These are phyloP conservation scores for Heliopora coerulea DNA, from an alignment of 92 coral and sea anemone species.

Conservation along the genomic window DNA sequence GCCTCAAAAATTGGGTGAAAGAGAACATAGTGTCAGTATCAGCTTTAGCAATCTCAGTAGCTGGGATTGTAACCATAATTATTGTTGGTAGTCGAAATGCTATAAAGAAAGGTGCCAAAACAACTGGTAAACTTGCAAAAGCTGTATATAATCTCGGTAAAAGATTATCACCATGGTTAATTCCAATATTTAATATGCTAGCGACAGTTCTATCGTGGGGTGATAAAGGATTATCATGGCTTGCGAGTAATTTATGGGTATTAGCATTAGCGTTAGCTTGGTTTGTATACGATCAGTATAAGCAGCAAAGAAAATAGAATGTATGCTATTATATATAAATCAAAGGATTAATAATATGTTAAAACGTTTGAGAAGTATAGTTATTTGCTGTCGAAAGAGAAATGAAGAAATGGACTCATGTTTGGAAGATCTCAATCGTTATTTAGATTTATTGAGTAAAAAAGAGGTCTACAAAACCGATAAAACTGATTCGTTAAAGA, in stretches of 20 bases:
- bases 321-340: not conserved
- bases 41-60: constrained; percentile 12
- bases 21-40: constrained; percentile 6
- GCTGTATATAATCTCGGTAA: constrained; percentile 9
- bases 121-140: constrained; percentile 2
- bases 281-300: constrained; percentile 2
- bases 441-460: too few relatives aligned
- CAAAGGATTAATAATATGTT: too few relatives aligned
- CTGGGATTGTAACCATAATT: constrained; percentile 12
- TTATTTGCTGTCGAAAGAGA: too few relatives aligned
- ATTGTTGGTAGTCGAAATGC: not conserved
- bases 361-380: constrained; percentile 27
- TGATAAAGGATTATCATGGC: not conserved
- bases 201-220: not conserved
- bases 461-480: too few relatives aligned
- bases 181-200: not conserved
- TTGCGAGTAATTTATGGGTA: constrained; percentile 20
- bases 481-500: too few relatives aligned
- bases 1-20: constrained; percentile 23
- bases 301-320: not conserved
- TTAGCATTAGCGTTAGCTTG: not conserved
- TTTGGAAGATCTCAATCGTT: too few relatives aligned
- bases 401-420: too few relatives aligned
- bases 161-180: not conserved
- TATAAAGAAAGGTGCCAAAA: constrained; percentile 10